phyloP scores from a whole-genome alignment of 2,797 vertebrate species.

The Hydrocynus forskahlii region DNA sequence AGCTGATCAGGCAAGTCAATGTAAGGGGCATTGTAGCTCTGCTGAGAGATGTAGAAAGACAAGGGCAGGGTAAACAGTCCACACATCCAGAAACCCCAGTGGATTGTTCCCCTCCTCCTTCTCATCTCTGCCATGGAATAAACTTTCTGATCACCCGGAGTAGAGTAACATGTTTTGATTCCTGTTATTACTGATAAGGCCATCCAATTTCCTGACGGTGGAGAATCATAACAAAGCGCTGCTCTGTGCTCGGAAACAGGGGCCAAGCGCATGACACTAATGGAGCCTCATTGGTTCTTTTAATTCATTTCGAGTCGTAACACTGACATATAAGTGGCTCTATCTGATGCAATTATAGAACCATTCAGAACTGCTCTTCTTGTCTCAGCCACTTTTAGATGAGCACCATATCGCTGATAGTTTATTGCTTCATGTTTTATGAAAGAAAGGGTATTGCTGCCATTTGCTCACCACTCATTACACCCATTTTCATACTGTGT shows the following conservation, averaged over 20 bases:
- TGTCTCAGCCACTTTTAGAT: background rate
- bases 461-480: background rate
- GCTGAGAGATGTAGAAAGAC: background rate
- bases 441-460: background rate
- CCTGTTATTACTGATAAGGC: conserved; percentile 23
- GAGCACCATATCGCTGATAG: background rate
- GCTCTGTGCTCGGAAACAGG: conserved; percentile 4
- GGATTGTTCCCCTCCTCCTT: background rate
- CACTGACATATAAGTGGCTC: conserved; percentile 7
- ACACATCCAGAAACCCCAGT: background rate
- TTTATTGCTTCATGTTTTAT: background rate
- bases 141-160: conserved; percentile 17
- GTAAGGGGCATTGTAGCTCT: background rate
- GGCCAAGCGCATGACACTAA: conserved; percentile 18
- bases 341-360: conserved; percentile 34
- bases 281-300: conserved; percentile 25
- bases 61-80: background rate
- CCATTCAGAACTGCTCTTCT: conserved; percentile 23
- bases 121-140: conserved; percentile 11
- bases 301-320: conserved; percentile 23
- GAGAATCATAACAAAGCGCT: conserved; percentile 24
- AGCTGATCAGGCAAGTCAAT: background rate
- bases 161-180: conserved; percentile 36
- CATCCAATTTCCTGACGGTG: conserved; percentile 38
- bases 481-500: background rate